Evolutionary conservation across 1,140 invertebrate species (phyloP), one percentile per base, ranked within the genome.

Genomic region (Sminthurides bifidus): DNA sequence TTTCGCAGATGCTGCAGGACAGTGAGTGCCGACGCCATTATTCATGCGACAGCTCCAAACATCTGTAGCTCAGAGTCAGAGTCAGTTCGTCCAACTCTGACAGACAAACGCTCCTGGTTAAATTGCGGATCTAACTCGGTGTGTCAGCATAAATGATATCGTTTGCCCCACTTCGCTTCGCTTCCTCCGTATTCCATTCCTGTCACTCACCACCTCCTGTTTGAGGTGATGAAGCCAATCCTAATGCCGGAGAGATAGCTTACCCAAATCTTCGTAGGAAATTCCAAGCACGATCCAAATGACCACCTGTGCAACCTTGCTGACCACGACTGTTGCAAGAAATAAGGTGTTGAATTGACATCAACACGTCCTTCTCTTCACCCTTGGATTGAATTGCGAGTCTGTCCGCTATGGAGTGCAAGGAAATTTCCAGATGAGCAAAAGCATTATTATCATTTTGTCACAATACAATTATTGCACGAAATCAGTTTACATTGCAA

Each of bases 281-380:
- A 66, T 82, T 81, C 92, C 92, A 96, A 0, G 92, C 91, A 55
- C 83, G 76, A 65, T 94, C 91, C 45, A 94, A 73, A 67, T 90
- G 80, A 0, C 92, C 92, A 0, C 91, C 92, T 5, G 79, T 73
- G 66, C 92, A 96, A 10, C 84, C 87, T 60, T 79, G 77, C 65
- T 89, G 83, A 1, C 78, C 77, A 56, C 77, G 76, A 49, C 72
- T 78, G 66, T 90, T 85, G 67, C 92, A 96, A 0, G 87, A 87
- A 1, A 96, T 68, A 1, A 95, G 71, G 59, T 90, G 81, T 68
- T 95, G 91, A 0, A 87, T 76, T 50, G 88, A 87, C 3, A 95
- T 72, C 10, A 75, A 61, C 0, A 83, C 75, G 1, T n/a, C n/a
- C n/a, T 72, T 71, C 65, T 90, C 82, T 8, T 71, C 71, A 1